phyloP scores from a whole-genome alignment of 2,797 vertebrate genomes.

The Denticeps clupeoides region DNA sequence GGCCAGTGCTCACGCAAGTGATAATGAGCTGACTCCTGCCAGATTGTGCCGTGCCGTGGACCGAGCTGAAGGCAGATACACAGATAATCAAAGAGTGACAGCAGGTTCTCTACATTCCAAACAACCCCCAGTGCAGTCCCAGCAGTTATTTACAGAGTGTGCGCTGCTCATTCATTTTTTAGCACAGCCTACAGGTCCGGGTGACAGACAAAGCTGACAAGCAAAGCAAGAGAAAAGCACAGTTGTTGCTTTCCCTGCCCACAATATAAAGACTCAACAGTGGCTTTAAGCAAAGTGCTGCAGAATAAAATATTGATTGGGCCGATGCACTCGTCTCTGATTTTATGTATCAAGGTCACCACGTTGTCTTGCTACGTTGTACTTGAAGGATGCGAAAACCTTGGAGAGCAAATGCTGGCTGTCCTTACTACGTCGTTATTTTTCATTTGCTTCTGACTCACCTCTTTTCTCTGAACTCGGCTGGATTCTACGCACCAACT shows the following conservation, averaged over 20 bases:
- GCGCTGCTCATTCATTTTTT: slow-evolving; percentile 60
- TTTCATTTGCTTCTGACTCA: too few species aligned
- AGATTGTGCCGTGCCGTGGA: slow-evolving; percentile 33
- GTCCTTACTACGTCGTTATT: too few species aligned
- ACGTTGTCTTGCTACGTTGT: slow-evolving; percentile 29
- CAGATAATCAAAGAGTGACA: slow-evolving; percentile 59
- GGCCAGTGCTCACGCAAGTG: slow-evolving; percentile 25
- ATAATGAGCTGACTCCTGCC: slow-evolving; percentile 31
- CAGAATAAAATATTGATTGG: slow-evolving; percentile 60
- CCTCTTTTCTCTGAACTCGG: too few species aligned
- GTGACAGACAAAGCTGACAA: slow-evolving; percentile 58
- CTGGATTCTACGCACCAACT: too few species aligned
- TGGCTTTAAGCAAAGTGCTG: slow-evolving; percentile 49
- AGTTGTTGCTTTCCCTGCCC: slow-evolving; percentile 46
- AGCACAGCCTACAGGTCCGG: slow-evolving; percentile 56
- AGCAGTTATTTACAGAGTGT: slow-evolving; percentile 65
- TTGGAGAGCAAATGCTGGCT: not conserved
- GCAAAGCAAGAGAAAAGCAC: slow-evolving; percentile 35
- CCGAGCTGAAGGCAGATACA: slow-evolving; percentile 46
- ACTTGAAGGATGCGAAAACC: too few species aligned
- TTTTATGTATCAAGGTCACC: slow-evolving; percentile 55
- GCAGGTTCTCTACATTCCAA: slow-evolving; percentile 66
- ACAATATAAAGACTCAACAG: slow-evolving; percentile 52
- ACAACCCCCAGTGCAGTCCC: slow-evolving; percentile 56
- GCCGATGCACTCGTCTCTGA: slow-evolving; percentile 35